Evolutionary conservation across 2,888 invertebrate species (phyloP), one percentile per base, ranked within the genome.

Genomic region (Onthophagus sagittarius): DNA sequence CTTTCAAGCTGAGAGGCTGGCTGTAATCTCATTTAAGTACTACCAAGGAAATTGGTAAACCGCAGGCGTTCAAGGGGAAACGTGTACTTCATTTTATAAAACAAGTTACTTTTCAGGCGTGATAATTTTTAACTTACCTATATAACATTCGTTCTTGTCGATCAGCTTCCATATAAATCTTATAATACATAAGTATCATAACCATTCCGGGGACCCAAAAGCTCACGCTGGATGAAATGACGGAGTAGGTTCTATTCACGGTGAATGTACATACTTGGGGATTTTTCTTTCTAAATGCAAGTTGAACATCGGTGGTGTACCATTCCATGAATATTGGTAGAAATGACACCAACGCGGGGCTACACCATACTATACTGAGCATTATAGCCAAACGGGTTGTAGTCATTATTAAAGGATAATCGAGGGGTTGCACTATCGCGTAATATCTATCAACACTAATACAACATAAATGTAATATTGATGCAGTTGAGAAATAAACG

Each of bases 201-300:
- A 96, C 95, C 83, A 95, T 92, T 64, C 96, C 96, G 0, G 96
- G 96, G 76, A 96, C 92, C 96, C 96, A 97, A 85, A 96, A 97
- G 84, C 96, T 96, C 79, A 96, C 93, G 85, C 94, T 92, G 78
- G 95, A 95, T 72, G 96, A 96, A 76, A 96, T 90, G 79, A 96
- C 91, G 71, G 95, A 95, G 80, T 96, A 97, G 75, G 92, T 89
- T 84, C 91, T 92, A 86, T 96, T 96, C 82, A 96, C 96, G 77
- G 91, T 91, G 83, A 96, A 96, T 83, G 90, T 90, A 85, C 96
- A 96, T 75, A 91, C 88, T 80, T 91, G 89, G 0, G 93, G 92
- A 81, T 92, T 89, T 78, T 87, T 87, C 83, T 87, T 89, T 76
- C 92, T 87, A 83, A 90, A 92, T 78, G 88, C 88, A 77, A 94